A percentile compares a stretch with the other conserved stretches of the same genome.
phyloP scores from a whole-genome alignment of 2,797 vertebrate genomes.

The Siniperca undulata region DNA sequence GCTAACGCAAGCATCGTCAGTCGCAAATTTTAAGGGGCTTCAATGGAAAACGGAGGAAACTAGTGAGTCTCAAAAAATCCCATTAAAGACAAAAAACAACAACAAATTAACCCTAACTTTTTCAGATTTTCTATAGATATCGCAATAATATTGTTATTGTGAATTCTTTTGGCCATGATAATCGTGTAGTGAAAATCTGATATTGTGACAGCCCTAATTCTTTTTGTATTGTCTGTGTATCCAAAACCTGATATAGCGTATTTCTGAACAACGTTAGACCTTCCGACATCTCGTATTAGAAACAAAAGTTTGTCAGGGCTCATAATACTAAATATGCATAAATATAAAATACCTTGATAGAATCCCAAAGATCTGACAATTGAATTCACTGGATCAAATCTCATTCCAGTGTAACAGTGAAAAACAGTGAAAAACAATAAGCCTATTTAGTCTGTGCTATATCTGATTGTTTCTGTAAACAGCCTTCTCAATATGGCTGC shows the following conservation, averaged over 20 bases:
- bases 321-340: background rate
- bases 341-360: background rate
- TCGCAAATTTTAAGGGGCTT: no score
- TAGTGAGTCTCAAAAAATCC: background rate
- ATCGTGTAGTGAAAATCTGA: no score
- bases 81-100: background rate
- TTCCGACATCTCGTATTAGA: background rate
- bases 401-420: background rate
- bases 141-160: no score
- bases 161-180: no score
- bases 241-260: background rate
- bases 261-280: background rate
- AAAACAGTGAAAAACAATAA: slow-evolving; percentile 35
- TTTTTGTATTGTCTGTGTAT: background rate
- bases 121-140: no score
- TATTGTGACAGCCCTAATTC: no score
- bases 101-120: no score
- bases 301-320: background rate
- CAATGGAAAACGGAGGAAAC: no score
- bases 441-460: slow-evolving; percentile 6
- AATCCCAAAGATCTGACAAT: slow-evolving; percentile 1
- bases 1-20: no score
- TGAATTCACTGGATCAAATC: slow-evolving; percentile 32
- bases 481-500: slow-evolving; percentile 56
- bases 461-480: slow-evolving; percentile 45